phyloP scores from a whole-genome alignment of 2,113 vertebrate species.

The Neomonachus schauinslandi region DNA sequence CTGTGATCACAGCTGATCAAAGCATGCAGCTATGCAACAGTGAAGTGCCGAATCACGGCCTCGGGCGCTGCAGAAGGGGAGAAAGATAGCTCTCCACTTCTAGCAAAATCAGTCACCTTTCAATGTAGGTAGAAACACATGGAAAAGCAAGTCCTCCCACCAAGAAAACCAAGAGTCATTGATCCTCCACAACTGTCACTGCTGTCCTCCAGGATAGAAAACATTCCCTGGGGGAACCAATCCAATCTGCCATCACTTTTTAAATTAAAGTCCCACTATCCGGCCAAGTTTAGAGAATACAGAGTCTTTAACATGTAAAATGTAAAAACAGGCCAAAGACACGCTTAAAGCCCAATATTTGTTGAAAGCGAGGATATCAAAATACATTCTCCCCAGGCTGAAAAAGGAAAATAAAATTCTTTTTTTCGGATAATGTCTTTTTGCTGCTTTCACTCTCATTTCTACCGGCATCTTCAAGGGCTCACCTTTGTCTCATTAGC shows the following conservation, averaged over 20 bases:
- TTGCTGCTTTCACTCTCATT: not conserved
- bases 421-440: conserved; percentile 4
- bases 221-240: not conserved
- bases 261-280: not conserved
- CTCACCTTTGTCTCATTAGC: conserved; percentile 44
- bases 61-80: not conserved
- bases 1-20: not conserved
- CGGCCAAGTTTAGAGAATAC: not conserved
- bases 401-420: conserved; percentile 18
- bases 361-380: conserved; percentile 17
- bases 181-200: not conserved
- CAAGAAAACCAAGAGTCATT: not conserved
- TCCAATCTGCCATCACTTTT: not conserved
- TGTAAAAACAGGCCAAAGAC: not conserved
- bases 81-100: not conserved
- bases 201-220: not conserved
- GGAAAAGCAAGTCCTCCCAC: not conserved
- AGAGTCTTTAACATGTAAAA: conserved; percentile 34
- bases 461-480: not conserved
- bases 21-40: not conserved
- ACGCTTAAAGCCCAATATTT: not conserved
- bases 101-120: not conserved
- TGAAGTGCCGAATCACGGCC: not conserved
- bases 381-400: not conserved
- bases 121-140: not conserved